Base-by-base conservation (phyloP, 2,113 vertebrate genomes). In the Herpetotheres cachinnans region DNA sequence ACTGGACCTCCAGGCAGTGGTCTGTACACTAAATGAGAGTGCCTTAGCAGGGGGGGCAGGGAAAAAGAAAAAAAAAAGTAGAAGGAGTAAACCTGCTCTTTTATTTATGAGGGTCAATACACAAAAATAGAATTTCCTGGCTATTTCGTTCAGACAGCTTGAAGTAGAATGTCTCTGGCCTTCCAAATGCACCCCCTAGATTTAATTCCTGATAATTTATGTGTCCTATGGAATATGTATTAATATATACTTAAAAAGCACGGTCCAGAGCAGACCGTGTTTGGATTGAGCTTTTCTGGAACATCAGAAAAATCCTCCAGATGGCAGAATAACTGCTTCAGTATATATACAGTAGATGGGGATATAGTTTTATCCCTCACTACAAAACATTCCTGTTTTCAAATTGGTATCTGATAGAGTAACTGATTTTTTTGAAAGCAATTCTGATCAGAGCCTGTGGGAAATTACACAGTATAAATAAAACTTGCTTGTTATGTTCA, bases 291-390 rank as follows among this genome's bases (percentile, higher is more conserved):
- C 19, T 90, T 92, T 84, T 78, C 52, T 76, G 83, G 73, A 92
- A 54, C 36, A 6, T 62, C 56, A 58, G 34, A 61, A 78, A 40
- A 87, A 47, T 78, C 96, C 97, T 97, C 93, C 96, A 97, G 97
- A 73, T 95, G 97, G 96, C 97, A 97, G 96, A 95, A 59, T 96
- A 86, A 52, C 93, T 91, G 67, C 79, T 97, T 82, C 86, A 81
- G 77, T 94, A 30, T 36, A 40, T 82, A 27, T 38, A 18, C 66
- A 26, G 87, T 58, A 71, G 67, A 25, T 72, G 34, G 66, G 47
- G 86, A 81, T 90, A 9, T 46, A 26, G 42, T 89, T 83, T 88
- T 65, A 46, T 84, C 46, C 24, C 29, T 92, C 19, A 18, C 26
- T 56, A 26, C 15, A 62, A 58, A 74, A 27, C 42, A 25, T 54